Evolutionary conservation across 2,797 vertebrate species (phyloP), one percentile per base, ranked within the genome.

Genomic region (Anguilla obscura): DNA sequence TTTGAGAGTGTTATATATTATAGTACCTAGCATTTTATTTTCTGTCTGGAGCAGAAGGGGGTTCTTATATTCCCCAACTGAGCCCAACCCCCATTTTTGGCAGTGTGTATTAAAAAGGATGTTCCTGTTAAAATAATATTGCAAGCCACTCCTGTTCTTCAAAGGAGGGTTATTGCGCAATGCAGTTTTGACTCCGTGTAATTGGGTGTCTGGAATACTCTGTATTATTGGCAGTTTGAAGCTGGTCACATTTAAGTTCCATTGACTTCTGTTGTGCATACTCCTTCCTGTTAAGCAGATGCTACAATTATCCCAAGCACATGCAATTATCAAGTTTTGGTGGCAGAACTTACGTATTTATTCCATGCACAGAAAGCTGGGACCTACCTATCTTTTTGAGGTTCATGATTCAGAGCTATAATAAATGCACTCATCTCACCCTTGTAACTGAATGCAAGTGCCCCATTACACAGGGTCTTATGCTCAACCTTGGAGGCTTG

Each of bases 351-450:
- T 80, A 21, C 50, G 27, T 2, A 56, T 84, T 85, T 79, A 90
- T 86, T 69, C 80, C 54, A 58, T 56, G 54, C 45, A 50, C 10
- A 5, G 45, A 69, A 27, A 16, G 2, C 66, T 92, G 92, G 92
- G 92, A 91, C 89, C 89, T 91, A 92, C 92, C 93, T 91, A 90
- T 93, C 91, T 93, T 90, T 89, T 93, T 91, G 93, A 94, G 95
- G 92, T 95, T 96, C 95, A 93, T 89, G 93, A 95, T 95, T 95
- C 93, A 94, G 94, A 95, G 95, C 93, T 96, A 94, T 56, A 71
- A 40, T 76, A 87, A 95, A 96, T 96, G 95, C 95, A 93, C 93
- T 94, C 94, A 94, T 96, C 94, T 94, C 94, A 95, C 94, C 93
- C 92, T 93, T 94, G 89, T 94, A 95, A 95, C 94, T 91, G 91